phyloP scores from a whole-genome alignment of 2,888 invertebrate species.

The Chloromyia formosa region DNA sequence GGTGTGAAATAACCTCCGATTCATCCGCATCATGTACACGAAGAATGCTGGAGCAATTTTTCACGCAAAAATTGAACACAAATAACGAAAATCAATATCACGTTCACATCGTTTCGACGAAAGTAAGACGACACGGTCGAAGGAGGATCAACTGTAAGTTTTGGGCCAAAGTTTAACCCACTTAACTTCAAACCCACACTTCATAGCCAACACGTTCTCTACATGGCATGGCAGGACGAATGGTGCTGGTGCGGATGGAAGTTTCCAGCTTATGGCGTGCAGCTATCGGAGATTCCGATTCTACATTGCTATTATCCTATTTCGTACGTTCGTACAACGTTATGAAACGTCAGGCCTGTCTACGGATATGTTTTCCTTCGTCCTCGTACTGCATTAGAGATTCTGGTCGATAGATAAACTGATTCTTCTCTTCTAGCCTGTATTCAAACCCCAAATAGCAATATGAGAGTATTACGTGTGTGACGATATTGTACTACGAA shows the following conservation, averaged over 20 bases:
- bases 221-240: too few relatives aligned
- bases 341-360: too few relatives aligned
- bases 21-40: neutral
- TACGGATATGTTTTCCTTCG: too few relatives aligned
- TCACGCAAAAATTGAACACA: conserved; percentile 38
- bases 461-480: neutral
- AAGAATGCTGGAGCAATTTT: conserved; percentile 10
- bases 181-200: neutral
- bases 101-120: neutral
- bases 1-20: conserved; percentile 13
- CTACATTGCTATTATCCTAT: conserved; percentile 9
- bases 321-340: conserved; percentile 5
- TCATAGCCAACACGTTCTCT: too few relatives aligned
- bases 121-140: too few relatives aligned
- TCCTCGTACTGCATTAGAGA: neutral
- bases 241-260: too few relatives aligned
- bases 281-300: conserved; percentile 10
- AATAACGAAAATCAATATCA: conserved; percentile 36
- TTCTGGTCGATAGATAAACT: conserved; percentile 20
- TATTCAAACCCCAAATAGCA: conserved; percentile 11
- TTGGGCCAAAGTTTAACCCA: conserved; percentile 23
- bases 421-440: neutral
- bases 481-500: conserved; percentile 3
- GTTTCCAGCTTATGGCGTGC: neutral
- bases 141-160: neutral